Percentiles rank a stretch among this genome's conserved stretches.
These are phyloP conservation scores for Setophaga kirtlandii DNA, from an alignment of 2,113 vertebrate species.

Conservation along the genomic window DNA sequence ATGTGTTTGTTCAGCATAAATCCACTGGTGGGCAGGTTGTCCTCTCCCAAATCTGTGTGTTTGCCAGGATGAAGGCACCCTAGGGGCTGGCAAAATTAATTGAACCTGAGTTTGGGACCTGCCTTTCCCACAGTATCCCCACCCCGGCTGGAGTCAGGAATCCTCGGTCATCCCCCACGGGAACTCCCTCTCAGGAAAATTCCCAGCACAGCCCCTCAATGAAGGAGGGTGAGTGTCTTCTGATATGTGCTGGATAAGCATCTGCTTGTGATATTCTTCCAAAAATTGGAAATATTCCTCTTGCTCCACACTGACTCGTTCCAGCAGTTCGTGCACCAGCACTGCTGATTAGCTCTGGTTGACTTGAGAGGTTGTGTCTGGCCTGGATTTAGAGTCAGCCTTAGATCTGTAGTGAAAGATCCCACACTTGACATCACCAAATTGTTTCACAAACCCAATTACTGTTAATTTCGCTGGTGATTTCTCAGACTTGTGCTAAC, in stretches of 20 bases:
- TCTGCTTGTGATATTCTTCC: conserved; percentile 24
- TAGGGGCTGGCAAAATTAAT: neutral
- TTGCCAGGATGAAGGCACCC: accelerated
- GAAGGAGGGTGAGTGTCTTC: neutral
- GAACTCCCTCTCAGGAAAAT: neutral
- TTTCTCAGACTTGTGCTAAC: neutral
- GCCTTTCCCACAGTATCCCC: conserved; percentile 34
- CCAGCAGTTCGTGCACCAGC: neutral
- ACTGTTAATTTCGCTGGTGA: neutral
- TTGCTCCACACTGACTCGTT: neutral
- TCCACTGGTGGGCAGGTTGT: accelerated
- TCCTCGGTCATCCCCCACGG: neutral
- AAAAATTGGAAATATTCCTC: neutral
- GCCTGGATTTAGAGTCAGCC: neutral
- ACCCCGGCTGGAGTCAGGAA: neutral
- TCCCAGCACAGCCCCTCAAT: neutral
- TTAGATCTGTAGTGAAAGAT: neutral
- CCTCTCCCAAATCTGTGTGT: neutral
- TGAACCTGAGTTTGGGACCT: neutral
- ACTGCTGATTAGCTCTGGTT: neutral
- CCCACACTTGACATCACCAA: neutral
- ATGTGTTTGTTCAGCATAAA: neutral
- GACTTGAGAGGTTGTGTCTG: neutral
- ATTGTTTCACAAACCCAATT: neutral
- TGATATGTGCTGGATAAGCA: neutral